Evolutionary conservation across 2,888 invertebrate species (phyloP).

Genomic region (Thymelicus acteon): DNA sequence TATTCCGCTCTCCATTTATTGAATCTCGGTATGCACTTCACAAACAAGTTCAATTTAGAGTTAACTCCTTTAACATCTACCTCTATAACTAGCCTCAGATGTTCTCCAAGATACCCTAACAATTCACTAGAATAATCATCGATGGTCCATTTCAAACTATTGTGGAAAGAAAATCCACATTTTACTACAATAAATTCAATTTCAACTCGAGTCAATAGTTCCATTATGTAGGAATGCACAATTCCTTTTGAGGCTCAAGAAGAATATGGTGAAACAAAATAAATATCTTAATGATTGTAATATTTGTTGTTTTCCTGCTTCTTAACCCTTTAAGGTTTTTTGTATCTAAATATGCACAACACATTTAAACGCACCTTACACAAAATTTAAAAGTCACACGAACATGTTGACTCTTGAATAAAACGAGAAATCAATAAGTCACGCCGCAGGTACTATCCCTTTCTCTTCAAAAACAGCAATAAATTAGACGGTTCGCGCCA

Average conservation of each 20-base stretch:
- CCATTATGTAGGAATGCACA: slow-evolving; percentile 51
- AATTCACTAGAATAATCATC: slow-evolving; percentile 61
- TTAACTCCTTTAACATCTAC: slow-evolving; percentile 48
- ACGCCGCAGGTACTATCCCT: no score
- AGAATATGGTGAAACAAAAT: background rate
- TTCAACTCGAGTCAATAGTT: slow-evolving; percentile 57
- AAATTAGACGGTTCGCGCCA: no score
- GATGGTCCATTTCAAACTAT: slow-evolving; percentile 52
- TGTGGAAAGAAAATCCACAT: slow-evolving; percentile 49
- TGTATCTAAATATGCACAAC: no score
- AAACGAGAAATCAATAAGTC: no score
- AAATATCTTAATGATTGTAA: background rate
- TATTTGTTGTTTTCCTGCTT: slow-evolving; percentile 20
- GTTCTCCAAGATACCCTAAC: slow-evolving; percentile 72
- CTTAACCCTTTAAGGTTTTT: no score
- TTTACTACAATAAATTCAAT: slow-evolving; percentile 55
- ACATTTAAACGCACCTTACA: no score
- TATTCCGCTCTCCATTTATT: slow-evolving; percentile 75
- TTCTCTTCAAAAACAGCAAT: no score
- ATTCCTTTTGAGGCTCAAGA: background rate
- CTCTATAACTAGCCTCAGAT: slow-evolving; percentile 60
- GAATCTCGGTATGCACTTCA: slow-evolving; percentile 84
- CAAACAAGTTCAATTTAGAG: slow-evolving; percentile 75
- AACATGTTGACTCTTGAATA: no score
- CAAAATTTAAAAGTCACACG: no score